phyloP scores from a whole-genome alignment of 2,113 vertebrate genomes.

The Planiliza haematocheilus region DNA sequence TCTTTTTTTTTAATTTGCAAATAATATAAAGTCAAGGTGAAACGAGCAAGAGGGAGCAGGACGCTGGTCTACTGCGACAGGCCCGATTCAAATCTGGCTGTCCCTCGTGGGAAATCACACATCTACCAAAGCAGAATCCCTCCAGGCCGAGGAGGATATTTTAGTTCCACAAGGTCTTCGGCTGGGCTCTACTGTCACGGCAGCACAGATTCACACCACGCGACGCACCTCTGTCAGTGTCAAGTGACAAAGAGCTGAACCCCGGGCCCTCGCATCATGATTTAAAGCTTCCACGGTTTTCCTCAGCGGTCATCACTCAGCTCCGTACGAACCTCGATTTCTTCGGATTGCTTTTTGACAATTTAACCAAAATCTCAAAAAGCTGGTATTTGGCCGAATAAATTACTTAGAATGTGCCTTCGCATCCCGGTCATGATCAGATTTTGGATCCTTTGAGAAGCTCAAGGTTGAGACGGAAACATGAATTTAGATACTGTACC shows the following conservation, averaged over 20 bases:
- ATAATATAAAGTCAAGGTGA: constrained; percentile 78
- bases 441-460: not conserved
- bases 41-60: constrained; percentile 67
- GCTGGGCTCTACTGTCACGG: constrained; percentile 59
- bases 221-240: constrained; percentile 44
- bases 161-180: constrained; percentile 78
- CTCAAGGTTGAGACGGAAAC: no score
- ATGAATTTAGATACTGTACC: no score
- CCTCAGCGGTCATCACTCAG: not conserved
- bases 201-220: constrained; percentile 56
- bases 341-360: not conserved
- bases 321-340: not conserved
- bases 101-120: constrained; percentile 79
- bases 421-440: not conserved
- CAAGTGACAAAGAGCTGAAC: constrained; percentile 32
- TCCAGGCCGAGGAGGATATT: constrained; percentile 76
- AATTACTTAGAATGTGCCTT: no score
- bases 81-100: constrained; percentile 74
- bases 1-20: constrained; percentile 33
- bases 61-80: constrained; percentile 67
- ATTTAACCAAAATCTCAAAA: no score
- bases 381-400: no score
- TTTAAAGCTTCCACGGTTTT: not conserved
- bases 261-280: not conserved
- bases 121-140: constrained; percentile 80